Base-by-base conservation (phyloP, 2,888 invertebrate genomes). In the Dusona sp. region DNA sequence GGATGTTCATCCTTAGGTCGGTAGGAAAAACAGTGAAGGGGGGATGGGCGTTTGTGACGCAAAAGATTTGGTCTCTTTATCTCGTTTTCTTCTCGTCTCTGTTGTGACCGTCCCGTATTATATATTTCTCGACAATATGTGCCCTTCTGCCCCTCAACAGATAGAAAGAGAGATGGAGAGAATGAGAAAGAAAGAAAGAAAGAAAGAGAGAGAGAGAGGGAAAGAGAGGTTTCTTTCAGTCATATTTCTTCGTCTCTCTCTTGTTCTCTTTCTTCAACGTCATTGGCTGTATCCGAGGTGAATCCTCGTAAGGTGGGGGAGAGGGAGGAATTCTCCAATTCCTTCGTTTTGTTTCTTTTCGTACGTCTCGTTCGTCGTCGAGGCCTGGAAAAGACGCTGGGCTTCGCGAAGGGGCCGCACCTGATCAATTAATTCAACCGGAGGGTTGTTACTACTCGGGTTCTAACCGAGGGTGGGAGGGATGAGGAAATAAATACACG, bases 351-450 rank as follows among this genome's bases (percentile, higher is more conserved):
- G 51, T 67, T 79, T 61, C 67, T 68, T 67, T n/a, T 67, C 19
- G 65, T 48, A 65, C 57, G 79, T 70, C 42, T 45, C 51, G 65
- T 29, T 74, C 25, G 45, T 22, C 68, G 65, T 61, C 16, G 68
- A 67, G 68, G 25, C 72, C 33, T 29, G 29, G 74, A 42, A 48
- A 61, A 45, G 75, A 54, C 75, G 79, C 38, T n/a, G 25, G 57
- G 38, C 75, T 38, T 77, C 38, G 75, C 87, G 86, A 90, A 88
- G 84, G 88, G 87, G 89, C 82, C 86, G 88, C 88, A 89, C 89
- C 89, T 88, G 88, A 87, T 88, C 74, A 85, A 83, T 85, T 84
- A 70, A 86, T 79, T 79, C 77, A 70, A 57, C 54, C 36, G 42
- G 51, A 67, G 78, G 73, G 73, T 86, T 65, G 81, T 57, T 74